phyloP scores from a whole-genome alignment of 1,140 invertebrate species.

The Helicoverpa armigera region DNA sequence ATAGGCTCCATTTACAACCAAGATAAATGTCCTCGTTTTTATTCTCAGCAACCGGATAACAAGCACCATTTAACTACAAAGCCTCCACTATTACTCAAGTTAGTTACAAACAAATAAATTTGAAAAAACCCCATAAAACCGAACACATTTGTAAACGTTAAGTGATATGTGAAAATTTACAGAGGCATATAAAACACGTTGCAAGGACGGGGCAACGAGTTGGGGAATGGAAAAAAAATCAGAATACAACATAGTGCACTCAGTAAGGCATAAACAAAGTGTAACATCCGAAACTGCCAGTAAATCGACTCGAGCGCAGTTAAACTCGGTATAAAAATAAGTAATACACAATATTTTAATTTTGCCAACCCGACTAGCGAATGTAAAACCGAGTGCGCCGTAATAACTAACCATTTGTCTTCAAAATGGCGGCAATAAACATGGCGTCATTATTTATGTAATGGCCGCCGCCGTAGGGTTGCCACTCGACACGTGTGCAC shows the following conservation, averaged over 20 bases:
- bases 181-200: conserved; percentile 55
- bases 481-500: conserved; percentile 78
- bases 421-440: conserved; percentile 86
- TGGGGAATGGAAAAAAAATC: conserved; percentile 21
- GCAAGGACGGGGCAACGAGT: conserved; percentile 53
- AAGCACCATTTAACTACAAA: conserved; percentile 15
- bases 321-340: conserved; percentile 78
- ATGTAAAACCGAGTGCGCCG: conserved; percentile 83
- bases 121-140: conserved; percentile 51
- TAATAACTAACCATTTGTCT: conserved; percentile 87
- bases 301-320: conserved; percentile 82
- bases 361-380: conserved; percentile 77
- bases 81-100: conserved; percentile 19
- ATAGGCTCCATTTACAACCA: conserved; percentile 3
- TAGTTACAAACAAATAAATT: conserved; percentile 53
- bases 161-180: conserved; percentile 67
- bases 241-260: conserved; percentile 33
- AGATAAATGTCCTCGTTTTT: conserved; percentile 13
- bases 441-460: conserved; percentile 86
- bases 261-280: conserved; percentile 62
- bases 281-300: conserved; percentile 64
- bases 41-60: conserved; percentile 31
- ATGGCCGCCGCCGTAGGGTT: conserved; percentile 81
- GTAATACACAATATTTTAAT: conserved; percentile 86
- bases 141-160: conserved; percentile 55